Conservation (phyloP, 1,140 invertebrate species). For the Drosophila nikananu region DNA sequence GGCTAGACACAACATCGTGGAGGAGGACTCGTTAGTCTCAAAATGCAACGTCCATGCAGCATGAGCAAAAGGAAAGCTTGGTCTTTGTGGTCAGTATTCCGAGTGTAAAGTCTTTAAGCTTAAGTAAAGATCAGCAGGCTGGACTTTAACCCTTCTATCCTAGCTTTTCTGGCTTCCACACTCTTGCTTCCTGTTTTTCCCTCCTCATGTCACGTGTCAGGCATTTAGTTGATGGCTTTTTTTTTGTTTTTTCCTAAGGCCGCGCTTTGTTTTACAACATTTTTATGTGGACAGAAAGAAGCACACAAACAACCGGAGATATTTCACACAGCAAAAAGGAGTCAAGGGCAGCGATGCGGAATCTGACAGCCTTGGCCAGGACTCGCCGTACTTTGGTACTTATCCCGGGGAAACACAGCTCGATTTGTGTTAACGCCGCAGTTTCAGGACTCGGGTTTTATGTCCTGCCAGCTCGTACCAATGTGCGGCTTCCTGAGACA, state of each 20-base stretch:
- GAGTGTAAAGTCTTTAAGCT: too few relatives aligned
- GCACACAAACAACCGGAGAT: constrained; percentile 18
- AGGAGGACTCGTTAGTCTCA: background rate
- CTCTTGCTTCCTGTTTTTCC: background rate
- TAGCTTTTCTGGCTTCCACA: background rate
- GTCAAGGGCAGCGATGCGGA: constrained; percentile 50
- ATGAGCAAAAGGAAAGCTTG: background rate
- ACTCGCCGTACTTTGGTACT: constrained; percentile 19
- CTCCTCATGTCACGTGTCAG: constrained; percentile 19
- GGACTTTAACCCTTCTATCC: background rate
- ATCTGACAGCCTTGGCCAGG: constrained; percentile 25
- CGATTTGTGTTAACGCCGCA: constrained; percentile 36
- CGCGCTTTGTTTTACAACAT: constrained; percentile 69
- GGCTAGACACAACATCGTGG: background rate
- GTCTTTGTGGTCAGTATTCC: too few relatives aligned
- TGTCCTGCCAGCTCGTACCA: constrained; percentile 11
- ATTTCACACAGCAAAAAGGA: constrained; percentile 52
- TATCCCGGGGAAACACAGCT: background rate
- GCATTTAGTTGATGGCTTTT: constrained; percentile 28
- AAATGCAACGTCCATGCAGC: background rate
- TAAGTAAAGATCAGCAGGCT: background rate
- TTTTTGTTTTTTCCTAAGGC: background rate
- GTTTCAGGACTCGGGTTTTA: constrained; percentile 6
- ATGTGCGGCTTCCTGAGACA: constrained; percentile 28
- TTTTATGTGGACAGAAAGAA: constrained; percentile 46